phyloP scores from a whole-genome alignment of 1,140 invertebrate species.

The Brachionus paranguensis region DNA sequence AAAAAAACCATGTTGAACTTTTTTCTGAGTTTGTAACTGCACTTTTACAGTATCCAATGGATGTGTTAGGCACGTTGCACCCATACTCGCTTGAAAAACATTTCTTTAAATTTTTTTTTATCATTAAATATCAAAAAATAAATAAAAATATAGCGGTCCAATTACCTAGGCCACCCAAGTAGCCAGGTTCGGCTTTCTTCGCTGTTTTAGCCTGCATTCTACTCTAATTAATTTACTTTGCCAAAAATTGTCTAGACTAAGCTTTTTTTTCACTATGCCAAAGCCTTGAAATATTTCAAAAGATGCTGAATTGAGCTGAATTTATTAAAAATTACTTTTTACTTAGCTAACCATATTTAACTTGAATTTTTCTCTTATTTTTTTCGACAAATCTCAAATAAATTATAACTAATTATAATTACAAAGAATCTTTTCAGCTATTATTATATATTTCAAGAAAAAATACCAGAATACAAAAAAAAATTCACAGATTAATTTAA shows the following conservation, averaged over 20 bases:
- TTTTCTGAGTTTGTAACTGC: constrained; percentile 90
- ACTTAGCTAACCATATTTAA: neutral
- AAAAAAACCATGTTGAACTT: constrained; percentile 59
- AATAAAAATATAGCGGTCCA: neutral
- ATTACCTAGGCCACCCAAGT: constrained; percentile 37
- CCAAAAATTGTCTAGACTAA: neutral
- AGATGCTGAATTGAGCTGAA: neutral
- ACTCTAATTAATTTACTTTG: neutral
- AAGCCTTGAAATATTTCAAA: neutral
- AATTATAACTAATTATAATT: too few species aligned
- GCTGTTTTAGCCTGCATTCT: neutral
- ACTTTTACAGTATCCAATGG: constrained; percentile 95
- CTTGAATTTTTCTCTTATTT: neutral
- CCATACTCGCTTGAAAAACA: constrained; percentile 58
- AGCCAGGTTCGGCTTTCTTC: constrained; percentile 7
- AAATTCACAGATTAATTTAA: too few species aligned
- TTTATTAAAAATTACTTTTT: neutral
- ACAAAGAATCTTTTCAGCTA: too few species aligned
- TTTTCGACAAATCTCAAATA: neutral
- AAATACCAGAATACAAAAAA: too few species aligned
- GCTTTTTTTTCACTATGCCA: neutral
- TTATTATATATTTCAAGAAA: too few species aligned
- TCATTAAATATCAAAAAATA: neutral
- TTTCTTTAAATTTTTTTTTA: constrained; percentile 19
- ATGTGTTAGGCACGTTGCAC: constrained; percentile 90